phyloP scores from a whole-genome alignment of 2,797 vertebrate genomes.

The Cichlasoma orientale region DNA sequence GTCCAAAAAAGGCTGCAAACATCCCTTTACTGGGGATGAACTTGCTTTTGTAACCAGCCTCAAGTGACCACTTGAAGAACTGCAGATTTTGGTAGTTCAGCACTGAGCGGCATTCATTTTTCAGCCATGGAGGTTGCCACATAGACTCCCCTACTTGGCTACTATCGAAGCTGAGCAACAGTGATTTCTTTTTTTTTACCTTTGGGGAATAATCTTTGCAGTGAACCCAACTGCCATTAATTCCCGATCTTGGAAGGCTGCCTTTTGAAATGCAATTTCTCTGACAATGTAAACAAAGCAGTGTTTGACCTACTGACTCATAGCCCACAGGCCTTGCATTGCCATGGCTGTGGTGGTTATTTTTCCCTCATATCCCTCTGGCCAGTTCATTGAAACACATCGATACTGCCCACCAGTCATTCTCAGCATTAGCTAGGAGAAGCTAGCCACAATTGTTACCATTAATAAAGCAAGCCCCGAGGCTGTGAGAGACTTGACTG shows the following conservation, averaged over 20 bases:
- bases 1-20: no score
- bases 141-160: background rate
- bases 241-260: background rate
- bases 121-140: no score
- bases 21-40: no score
- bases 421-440: background rate
- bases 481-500: background rate
- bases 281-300: conserved; percentile 26
- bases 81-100: no score
- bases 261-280: background rate
- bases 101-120: no score
- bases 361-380: background rate
- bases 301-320: conserved; percentile 48
- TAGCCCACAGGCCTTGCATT: background rate
- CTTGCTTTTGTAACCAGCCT: no score
- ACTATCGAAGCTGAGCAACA: background rate
- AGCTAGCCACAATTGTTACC: background rate
- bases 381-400: conserved; percentile 9
- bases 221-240: background rate
- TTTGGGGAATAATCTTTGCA: background rate
- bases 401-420: background rate
- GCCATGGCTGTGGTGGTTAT: background rate
- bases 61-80: no score
- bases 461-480: background rate
- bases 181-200: background rate